phyloP scores from a whole-genome alignment of 1,140 invertebrate species.

The Cotesia vestalis region DNA sequence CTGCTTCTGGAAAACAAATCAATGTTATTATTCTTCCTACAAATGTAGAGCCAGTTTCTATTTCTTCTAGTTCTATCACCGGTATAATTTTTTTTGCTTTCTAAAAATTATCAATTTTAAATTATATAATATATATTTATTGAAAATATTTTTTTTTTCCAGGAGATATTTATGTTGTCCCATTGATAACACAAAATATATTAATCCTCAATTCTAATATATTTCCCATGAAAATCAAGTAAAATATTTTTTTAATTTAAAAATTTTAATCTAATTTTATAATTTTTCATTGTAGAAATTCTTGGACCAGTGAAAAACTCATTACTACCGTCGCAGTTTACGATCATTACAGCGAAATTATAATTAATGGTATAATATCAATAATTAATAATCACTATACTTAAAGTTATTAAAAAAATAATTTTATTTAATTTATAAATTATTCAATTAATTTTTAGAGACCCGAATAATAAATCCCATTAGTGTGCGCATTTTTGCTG shows the following conservation, averaged over 20 bases:
- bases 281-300: slow-evolving; percentile 38
- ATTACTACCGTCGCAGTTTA: slow-evolving; percentile 45
- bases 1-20: slow-evolving; percentile 39
- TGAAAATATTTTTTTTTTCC: background rate
- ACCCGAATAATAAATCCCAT: slow-evolving; percentile 38
- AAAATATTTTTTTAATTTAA: background rate
- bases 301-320: slow-evolving; percentile 35
- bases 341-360: slow-evolving; percentile 44
- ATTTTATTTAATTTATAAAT: background rate
- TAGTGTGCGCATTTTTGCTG: slow-evolving; percentile 41
- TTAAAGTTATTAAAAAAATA: background rate
- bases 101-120: slow-evolving; percentile 13
- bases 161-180: slow-evolving; percentile 43
- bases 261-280: slow-evolving; percentile 3
- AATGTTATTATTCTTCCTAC: slow-evolving; percentile 42
- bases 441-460: slow-evolving; percentile 12
- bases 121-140: slow-evolving; percentile 1
- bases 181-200: slow-evolving; percentile 43
- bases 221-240: slow-evolving; percentile 45
- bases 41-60: slow-evolving; percentile 32
- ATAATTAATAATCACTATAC: background rate
- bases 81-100: slow-evolving; percentile 30
- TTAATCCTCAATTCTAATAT: slow-evolving; percentile 34
- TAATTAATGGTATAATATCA: slow-evolving; percentile 5
- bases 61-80: slow-evolving; percentile 39